These are phyloP conservation scores for Numida meleagris DNA, from an alignment of 2,113 vertebrate genomes.

Conservation along the genomic window DNA sequence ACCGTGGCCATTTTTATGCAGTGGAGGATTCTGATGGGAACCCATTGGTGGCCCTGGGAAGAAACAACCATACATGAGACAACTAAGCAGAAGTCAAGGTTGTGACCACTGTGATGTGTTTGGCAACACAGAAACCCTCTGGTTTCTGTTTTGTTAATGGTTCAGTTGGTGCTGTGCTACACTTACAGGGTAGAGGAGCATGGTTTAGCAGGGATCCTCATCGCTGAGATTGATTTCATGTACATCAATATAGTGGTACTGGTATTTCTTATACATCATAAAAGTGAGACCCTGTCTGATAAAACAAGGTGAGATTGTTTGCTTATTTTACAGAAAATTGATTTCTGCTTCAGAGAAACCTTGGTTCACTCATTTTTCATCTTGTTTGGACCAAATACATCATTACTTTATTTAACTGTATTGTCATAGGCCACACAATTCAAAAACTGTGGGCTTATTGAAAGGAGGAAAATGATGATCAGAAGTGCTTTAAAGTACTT, in stretches of 20 bases:
- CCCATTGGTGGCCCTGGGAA: not conserved
- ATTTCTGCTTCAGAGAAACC: not conserved
- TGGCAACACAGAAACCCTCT: not conserved
- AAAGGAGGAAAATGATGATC: not conserved
- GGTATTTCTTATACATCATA: not conserved
- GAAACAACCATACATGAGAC: rapidly evolving
- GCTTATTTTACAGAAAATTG: not conserved
- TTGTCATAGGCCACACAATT: not conserved
- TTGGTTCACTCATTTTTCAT: not conserved
- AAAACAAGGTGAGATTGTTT: not conserved
- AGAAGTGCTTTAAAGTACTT: not conserved
- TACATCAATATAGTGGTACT: not conserved
- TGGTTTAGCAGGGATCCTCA: not conserved
- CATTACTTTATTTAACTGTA: not conserved
- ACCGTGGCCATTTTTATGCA: not conserved
- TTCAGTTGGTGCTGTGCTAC: not conserved
- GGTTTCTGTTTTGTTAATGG: not conserved
- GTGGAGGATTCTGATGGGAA: not conserved
- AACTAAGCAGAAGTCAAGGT: too few relatives aligned
- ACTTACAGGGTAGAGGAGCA: not conserved
- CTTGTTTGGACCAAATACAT: not conserved
- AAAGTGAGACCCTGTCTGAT: not conserved
- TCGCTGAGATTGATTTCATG: rapidly evolving
- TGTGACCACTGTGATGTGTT: not conserved
- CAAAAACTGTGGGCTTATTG: not conserved